These are phyloP conservation scores for Cossypha niveicapilla DNA, from an alignment of 2,797 vertebrate species.

Conservation along the genomic window DNA sequence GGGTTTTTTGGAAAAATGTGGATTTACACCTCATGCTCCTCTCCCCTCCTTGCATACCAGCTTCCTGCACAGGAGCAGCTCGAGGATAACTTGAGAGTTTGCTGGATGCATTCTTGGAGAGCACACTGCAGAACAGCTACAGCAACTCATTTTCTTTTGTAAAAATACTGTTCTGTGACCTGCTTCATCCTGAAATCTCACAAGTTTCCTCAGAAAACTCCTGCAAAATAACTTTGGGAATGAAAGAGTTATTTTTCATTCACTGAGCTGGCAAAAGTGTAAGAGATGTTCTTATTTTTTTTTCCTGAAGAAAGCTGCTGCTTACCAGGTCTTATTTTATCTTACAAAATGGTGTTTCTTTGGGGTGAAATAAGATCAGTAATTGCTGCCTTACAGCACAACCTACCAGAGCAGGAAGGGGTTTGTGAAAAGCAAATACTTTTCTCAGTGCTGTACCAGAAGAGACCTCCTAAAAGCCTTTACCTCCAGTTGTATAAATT, in stretches of 20 bases:
- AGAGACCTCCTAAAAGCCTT: not conserved
- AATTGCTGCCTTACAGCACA: not conserved
- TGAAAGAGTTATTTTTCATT: not conserved
- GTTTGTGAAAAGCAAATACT: not conserved
- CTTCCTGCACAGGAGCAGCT: not conserved
- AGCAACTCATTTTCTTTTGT: not conserved
- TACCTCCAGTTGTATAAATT: not conserved
- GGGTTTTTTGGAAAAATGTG: not conserved
- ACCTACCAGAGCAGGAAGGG: not conserved
- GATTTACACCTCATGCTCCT: rapidly evolving
- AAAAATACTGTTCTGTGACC: not conserved
- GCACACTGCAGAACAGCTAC: not conserved
- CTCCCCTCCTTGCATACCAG: not conserved
- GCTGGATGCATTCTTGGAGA: not conserved
- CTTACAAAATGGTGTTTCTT: not conserved
- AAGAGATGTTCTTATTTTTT: not conserved
- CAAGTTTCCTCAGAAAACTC: not conserved
- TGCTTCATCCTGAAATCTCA: not conserved
- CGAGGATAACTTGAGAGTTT: not conserved
- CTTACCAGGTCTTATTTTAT: not conserved
- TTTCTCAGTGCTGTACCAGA: not conserved
- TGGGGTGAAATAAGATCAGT: not conserved
- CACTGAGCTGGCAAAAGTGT: not conserved
- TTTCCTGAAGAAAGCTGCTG: not conserved
- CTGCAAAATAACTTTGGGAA: not conserved